Base-by-base conservation (phyloP, 2,113 vertebrate species). In the Lipophrys pholis region DNA sequence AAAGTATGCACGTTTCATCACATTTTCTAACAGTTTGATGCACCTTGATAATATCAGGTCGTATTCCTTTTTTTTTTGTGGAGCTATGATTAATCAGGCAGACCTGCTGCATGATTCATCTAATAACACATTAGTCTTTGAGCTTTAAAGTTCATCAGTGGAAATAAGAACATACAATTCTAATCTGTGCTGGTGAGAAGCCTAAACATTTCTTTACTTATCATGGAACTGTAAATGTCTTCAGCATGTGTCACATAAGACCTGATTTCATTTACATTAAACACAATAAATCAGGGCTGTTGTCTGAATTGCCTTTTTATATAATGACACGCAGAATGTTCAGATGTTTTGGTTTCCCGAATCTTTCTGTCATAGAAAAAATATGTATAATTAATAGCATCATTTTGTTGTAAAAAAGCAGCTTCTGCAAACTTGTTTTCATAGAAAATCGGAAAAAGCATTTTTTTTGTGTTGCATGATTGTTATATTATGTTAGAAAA, bases 201-300 rank as follows among this genome's bases (percentile, higher is more conserved):
- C 1, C 58, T 7, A 6, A 63, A 9, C 11, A 78, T 6, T 10
- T 62, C 21, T 58, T 77, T 62, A 11, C 73, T 67, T 43, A 58
- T 16, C 11, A 8, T 9, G 9, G 4, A 6, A 3, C 16, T 36
- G 30, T 62, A 49, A 61, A 72, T 21, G 55, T 52, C 74, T 72
- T 69, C 55, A 49, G 55, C 46, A n/a, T 15, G 73, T 82, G 76
- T 72, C 62, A 71, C 81, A 46, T 5, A 80, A 45, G 83, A 30
- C 62, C 67, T 36, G 0, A 30, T 30, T 2, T 30, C 21, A 30
- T 30, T 30, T 30, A 30, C 21, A 30, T 30, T 30, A 30, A 30
- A 30, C 21, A 30, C 21, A 30, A 30, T 30, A 30, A 2, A 30
- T 30, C 21, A 30, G 21, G 21, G 21, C 21, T 30, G 21, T 30